Evolutionary conservation across 2,113 vertebrate species (phyloP).

Genomic region (Girardinichthys multiradiatus): DNA sequence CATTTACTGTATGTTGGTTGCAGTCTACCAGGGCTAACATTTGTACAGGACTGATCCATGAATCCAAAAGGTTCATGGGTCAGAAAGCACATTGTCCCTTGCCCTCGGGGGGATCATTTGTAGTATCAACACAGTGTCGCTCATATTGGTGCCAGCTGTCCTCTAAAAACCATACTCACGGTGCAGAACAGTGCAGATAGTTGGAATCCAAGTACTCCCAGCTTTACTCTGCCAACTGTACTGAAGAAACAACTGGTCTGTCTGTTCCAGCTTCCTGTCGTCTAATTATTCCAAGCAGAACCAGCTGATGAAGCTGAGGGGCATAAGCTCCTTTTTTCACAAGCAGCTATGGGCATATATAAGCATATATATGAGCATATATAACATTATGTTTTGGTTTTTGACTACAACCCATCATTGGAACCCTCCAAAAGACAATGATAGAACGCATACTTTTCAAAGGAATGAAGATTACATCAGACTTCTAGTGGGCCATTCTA

Average conservation of each 20-base stretch:
- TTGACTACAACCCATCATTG: too few relatives aligned
- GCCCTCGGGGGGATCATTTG: constrained; percentile 45
- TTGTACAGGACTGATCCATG: constrained; percentile 8
- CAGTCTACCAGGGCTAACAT: constrained; percentile 3
- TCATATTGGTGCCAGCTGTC: constrained; percentile 27
- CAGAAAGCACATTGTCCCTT: neutral
- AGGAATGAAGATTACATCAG: too few relatives aligned
- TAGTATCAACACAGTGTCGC: constrained; percentile 62
- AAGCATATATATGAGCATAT: too few relatives aligned
- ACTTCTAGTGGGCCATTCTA: too few relatives aligned
- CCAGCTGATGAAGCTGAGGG: too few relatives aligned
- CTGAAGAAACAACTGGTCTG: constrained; percentile 39
- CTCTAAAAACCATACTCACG: neutral
- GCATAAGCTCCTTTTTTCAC: too few relatives aligned
- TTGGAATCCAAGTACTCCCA: constrained; percentile 20
- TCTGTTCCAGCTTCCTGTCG: constrained; percentile 53
- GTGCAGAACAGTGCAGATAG: constrained; percentile 23
- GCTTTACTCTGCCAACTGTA: constrained; percentile 37
- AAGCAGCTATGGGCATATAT: too few relatives aligned
- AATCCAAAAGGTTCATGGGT: constrained; percentile 58
- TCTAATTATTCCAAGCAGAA: constrained; percentile 29
- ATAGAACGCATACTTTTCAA: too few relatives aligned
- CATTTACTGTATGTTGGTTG: too few relatives aligned
- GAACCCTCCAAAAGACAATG: too few relatives aligned
- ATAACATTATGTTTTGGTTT: too few relatives aligned